Evolutionary conservation across 2,888 invertebrate genomes (phyloP).

Genomic region (Parapristionchus giblindavisi): DNA sequence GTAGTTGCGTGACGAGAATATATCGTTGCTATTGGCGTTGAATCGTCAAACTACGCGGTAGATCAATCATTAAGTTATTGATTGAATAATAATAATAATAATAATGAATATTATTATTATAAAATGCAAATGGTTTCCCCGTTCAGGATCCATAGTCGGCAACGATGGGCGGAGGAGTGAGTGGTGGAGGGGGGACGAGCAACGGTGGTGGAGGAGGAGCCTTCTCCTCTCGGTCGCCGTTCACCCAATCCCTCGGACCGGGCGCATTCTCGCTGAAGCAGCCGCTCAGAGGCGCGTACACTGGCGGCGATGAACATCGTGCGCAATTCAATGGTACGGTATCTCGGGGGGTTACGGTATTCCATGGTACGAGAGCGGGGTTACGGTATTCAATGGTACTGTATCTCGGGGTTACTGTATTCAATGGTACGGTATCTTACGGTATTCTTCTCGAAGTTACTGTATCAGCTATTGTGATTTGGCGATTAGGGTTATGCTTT

Average conservation of each 20-base stretch:
- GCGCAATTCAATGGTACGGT: constrained; percentile 58
- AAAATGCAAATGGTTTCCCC: no score
- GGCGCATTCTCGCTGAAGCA: constrained; percentile 32
- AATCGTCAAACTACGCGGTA: no score
- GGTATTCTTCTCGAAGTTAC: background rate
- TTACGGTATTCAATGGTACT: background rate
- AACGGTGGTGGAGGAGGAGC: constrained; percentile 38
- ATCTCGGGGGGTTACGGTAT: no score
- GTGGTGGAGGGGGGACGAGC: no score
- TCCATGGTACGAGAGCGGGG: constrained; percentile 29
- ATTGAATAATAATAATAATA: no score
- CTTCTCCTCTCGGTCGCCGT: constrained; percentile 47
- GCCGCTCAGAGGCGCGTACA: constrained; percentile 62
- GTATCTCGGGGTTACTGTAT: background rate
- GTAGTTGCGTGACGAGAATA: no score
- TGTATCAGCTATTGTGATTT: background rate
- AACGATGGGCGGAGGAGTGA: no score
- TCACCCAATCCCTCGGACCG: constrained; percentile 63
- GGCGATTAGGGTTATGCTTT: background rate
- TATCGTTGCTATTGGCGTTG: no score
- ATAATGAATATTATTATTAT: no score
- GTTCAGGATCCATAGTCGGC: constrained; percentile 63
- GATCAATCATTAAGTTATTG: no score
- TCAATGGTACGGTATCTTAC: background rate
- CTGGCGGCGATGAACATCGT: constrained; percentile 64